A percentile compares a stretch with the other conserved stretches of the same genome.
Conservation (phyloP, 2,113 vertebrate genomes). For the Capra hircus region DNA sequence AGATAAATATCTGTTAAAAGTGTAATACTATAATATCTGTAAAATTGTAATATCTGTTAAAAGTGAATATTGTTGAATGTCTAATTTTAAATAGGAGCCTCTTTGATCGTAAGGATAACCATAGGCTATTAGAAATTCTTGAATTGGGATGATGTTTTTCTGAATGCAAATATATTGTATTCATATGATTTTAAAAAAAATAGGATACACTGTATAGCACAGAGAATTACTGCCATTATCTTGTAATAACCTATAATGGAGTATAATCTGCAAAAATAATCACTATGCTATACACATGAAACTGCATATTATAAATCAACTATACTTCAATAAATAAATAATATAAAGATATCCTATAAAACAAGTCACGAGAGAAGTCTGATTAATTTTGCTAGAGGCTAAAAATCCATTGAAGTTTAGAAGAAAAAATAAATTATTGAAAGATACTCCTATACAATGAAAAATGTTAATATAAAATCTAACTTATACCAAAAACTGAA, state of each 20-base stretch:
- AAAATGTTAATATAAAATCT: neutral
- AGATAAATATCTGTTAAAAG: neutral
- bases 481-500: slow-evolving; percentile 38
- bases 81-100: neutral
- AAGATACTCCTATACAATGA: neutral
- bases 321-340: neutral
- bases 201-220: neutral
- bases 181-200: neutral
- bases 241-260: neutral
- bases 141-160: neutral
- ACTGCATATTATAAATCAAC: neutral
- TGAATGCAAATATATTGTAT: neutral
- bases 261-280: neutral
- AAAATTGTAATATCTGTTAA: neutral
- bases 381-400: slow-evolving; percentile 30
- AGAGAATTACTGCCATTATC: neutral
- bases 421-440: neutral
- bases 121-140: neutral
- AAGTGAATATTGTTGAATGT: neutral
- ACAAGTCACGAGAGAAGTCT: slow-evolving; percentile 26
- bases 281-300: neutral
- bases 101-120: neutral
- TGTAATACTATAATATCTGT: neutral
- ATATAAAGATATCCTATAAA: slow-evolving; percentile 33
- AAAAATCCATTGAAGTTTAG: neutral